Evolutionary conservation across 1,140 invertebrate species (phyloP).

Genomic region (Trissolcus basalis): DNA sequence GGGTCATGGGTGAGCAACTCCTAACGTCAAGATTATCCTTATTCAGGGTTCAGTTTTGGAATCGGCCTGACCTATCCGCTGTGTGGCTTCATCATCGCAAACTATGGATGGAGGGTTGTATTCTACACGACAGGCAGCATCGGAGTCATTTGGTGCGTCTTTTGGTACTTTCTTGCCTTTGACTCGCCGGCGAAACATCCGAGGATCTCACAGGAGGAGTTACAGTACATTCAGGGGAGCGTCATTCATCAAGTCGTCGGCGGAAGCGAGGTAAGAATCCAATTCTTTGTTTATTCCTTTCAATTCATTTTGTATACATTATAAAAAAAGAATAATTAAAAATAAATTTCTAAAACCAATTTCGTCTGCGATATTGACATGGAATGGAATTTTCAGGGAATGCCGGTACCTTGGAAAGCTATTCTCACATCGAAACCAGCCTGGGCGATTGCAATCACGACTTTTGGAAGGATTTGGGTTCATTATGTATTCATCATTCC

Average conservation of each 20-base stretch:
- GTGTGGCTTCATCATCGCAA: conserved; percentile 82
- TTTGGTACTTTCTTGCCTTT: conserved; percentile 86
- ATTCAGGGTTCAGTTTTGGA: conserved; percentile 83
- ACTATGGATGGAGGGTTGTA: conserved; percentile 81
- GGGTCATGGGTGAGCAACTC: conserved; percentile 72
- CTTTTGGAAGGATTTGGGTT: conserved; percentile 84
- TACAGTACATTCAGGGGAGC: conserved; percentile 82
- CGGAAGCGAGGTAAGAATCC: conserved; percentile 73
- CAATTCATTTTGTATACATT: too few relatives aligned
- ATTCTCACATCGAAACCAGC: conserved; percentile 87
- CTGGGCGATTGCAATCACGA: conserved; percentile 87
- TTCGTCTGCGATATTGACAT: too few relatives aligned
- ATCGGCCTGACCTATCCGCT: conserved; percentile 84
- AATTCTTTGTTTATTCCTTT: neutral
- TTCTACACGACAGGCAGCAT: conserved; percentile 85
- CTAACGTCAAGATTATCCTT: conserved; percentile 75
- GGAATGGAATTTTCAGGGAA: conserved; percentile 61
- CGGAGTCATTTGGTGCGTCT: conserved; percentile 80
- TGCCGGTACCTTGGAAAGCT: conserved; percentile 83
- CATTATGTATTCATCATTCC: conserved; percentile 84
- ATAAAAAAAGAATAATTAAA: too few relatives aligned
- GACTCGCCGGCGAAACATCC: conserved; percentile 85
- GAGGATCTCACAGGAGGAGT: conserved; percentile 82
- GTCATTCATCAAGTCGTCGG: conserved; percentile 75
- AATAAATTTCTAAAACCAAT: too few relatives aligned